Percentiles rank a stretch among this genome's conserved stretches.
Conservation (phyloP, 2,888 invertebrate genomes). For the Therioaphis trifolii region DNA sequence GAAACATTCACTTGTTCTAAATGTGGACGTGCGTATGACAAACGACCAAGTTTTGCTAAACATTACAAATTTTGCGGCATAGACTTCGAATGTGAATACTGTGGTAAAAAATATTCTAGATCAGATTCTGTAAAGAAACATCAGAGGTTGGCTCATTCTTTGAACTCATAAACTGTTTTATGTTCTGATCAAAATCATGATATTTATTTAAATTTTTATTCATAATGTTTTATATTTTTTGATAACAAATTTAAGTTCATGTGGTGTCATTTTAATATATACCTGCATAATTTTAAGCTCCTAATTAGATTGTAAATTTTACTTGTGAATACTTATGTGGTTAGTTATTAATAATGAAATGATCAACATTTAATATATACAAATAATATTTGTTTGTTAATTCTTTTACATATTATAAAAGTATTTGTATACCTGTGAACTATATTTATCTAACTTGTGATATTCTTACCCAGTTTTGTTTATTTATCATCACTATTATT, state of each 20-base stretch:
- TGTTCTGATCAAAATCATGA: not conserved
- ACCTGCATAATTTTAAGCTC: not conserved
- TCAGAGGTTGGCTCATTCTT: conserved; percentile 63
- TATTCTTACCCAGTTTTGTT: not conserved
- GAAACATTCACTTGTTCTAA: conserved; percentile 59
- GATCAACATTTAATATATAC: not conserved
- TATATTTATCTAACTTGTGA: not conserved
- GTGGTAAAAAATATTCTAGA: conserved; percentile 67
- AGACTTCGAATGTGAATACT: conserved; percentile 69
- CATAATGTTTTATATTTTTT: conserved; percentile 11
- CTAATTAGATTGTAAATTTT: conserved; percentile 16
- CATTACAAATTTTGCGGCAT: conserved; percentile 68
- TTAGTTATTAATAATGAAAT: conserved; percentile 18
- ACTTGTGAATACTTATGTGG: conserved; percentile 15
- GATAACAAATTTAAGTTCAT: not conserved
- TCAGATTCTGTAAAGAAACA: conserved; percentile 68
- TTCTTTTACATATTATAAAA: conserved; percentile 8
- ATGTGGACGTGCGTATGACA: conserved; percentile 64
- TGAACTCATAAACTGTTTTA: conserved; percentile 9
- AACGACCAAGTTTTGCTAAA: conserved; percentile 62
- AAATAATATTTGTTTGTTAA: conserved; percentile 5
- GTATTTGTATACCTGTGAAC: not conserved
- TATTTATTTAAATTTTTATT: conserved; percentile 28
- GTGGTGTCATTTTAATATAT: not conserved
- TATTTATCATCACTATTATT: no score